Conservation (phyloP, 2,888 invertebrate species). For the Caenorhabditis sp. region DNA sequence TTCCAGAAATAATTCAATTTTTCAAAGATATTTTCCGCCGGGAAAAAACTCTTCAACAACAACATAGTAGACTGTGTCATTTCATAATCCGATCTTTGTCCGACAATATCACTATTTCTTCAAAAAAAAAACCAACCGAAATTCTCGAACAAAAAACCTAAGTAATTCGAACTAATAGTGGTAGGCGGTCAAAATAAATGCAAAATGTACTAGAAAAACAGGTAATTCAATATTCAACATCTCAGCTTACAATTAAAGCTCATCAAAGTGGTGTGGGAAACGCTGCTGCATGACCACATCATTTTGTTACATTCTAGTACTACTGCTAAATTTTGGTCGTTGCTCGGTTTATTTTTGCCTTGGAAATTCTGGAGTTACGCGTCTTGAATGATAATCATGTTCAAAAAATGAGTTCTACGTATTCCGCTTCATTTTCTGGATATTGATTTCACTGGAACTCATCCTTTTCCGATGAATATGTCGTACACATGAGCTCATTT, state of each 20-base stretch:
- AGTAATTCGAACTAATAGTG: conserved; percentile 40
- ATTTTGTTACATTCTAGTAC: conserved; percentile 34
- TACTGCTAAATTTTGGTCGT: background rate
- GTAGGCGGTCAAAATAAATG: conserved; percentile 43
- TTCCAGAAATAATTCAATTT: conserved; percentile 3
- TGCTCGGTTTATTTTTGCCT: background rate
- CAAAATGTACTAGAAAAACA: conserved; percentile 38
- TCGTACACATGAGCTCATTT: too few species aligned
- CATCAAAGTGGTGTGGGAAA: conserved; percentile 58
- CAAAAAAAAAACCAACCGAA: background rate
- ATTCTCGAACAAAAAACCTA: background rate
- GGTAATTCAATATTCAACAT: conserved; percentile 60
- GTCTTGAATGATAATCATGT: conserved; percentile 30
- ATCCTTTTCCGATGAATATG: too few species aligned
- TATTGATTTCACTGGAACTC: too few species aligned
- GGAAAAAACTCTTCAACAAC: too few species aligned
- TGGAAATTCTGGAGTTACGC: background rate
- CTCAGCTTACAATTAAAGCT: conserved; percentile 59
- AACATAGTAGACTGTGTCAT: too few species aligned
- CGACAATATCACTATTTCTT: background rate
- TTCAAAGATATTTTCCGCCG: too few species aligned
- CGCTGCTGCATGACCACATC: conserved; percentile 13
- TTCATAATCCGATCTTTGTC: too few species aligned
- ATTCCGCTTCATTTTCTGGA: too few species aligned
- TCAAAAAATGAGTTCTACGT: conserved; percentile 2